phyloP scores from a whole-genome alignment of 2,888 invertebrate species.

The Lampropteryx suffumata region DNA sequence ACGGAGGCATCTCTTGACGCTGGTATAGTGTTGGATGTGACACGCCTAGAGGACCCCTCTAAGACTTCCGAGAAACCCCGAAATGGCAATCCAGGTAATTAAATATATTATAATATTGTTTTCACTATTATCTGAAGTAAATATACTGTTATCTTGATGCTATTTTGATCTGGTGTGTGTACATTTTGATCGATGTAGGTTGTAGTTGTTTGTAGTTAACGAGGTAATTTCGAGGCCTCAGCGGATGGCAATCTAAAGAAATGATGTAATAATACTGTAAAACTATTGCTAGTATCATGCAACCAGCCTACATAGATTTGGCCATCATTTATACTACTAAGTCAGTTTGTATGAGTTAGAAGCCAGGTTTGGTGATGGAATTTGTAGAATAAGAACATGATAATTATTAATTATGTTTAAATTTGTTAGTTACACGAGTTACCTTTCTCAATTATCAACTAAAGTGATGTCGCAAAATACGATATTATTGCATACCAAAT shows the following conservation, averaged over 20 bases:
- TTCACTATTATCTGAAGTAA: too few relatives aligned
- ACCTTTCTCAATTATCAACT: too few relatives aligned
- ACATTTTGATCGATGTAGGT: slow-evolving; percentile 53
- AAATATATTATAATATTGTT: neutral
- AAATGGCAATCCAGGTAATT: slow-evolving; percentile 67
- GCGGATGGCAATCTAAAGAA: slow-evolving; percentile 36
- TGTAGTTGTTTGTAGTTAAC: slow-evolving; percentile 36
- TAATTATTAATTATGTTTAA: too few relatives aligned
- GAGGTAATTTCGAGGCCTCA: slow-evolving; percentile 43
- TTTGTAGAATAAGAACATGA: too few relatives aligned
- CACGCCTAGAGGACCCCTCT: slow-evolving; percentile 58
- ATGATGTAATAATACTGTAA: slow-evolving; percentile 43
- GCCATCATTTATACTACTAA: neutral
- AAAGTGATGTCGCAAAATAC: too few relatives aligned
- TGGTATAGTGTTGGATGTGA: slow-evolving; percentile 71
- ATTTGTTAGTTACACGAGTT: too few relatives aligned
- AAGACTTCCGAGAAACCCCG: slow-evolving; percentile 50
- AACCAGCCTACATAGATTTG: slow-evolving; percentile 21
- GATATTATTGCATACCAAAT: too few relatives aligned
- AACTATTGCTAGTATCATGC: slow-evolving; percentile 37
- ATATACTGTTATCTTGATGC: slow-evolving; percentile 38
- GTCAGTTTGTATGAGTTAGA: too few relatives aligned
- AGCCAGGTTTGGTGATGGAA: too few relatives aligned
- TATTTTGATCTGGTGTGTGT: slow-evolving; percentile 49
- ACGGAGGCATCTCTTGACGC: slow-evolving; percentile 71